Conservation (phyloP, 1,140 invertebrate species). For the Zelostemma sp. region DNA sequence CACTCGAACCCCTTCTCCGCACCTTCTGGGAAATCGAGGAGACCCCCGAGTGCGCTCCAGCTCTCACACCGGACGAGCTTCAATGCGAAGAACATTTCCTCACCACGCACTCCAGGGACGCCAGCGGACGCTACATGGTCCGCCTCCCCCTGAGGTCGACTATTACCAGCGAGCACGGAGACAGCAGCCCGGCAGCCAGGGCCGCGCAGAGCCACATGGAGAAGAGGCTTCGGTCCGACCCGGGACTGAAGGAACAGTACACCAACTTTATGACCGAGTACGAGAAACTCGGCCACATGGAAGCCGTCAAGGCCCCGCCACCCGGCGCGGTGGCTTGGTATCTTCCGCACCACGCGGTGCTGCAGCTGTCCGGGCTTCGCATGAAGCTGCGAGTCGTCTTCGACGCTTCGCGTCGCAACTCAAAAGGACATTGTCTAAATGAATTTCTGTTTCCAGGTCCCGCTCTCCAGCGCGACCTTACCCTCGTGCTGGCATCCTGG, state of each 20-base stretch:
- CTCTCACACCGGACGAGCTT: no score
- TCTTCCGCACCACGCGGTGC: slow-evolving; percentile 39
- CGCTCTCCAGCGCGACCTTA: slow-evolving; percentile 14
- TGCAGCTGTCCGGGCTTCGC: not conserved
- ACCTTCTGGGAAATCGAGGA: no score
- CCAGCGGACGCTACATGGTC: not conserved
- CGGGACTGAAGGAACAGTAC: not conserved
- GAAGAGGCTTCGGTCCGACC: not conserved
- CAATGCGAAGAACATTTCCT: no score
- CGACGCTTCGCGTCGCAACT: slow-evolving; percentile 50
- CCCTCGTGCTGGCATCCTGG: slow-evolving; percentile 11
- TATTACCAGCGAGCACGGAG: not conserved
- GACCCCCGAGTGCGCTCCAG: no score
- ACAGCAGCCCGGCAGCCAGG: not conserved
- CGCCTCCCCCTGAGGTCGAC: not conserved
- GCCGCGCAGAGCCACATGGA: no score
- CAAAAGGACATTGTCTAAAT: slow-evolving; percentile 51
- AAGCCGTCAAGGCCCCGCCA: not conserved
- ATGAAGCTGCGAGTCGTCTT: slow-evolving; percentile 48
- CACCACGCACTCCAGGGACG: no score
- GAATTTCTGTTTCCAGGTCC: slow-evolving; percentile 40
- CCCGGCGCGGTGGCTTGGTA: not conserved
- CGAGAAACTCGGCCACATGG: not conserved
- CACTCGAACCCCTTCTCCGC: no score
- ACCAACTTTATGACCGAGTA: not conserved